Evolutionary conservation across 2,113 vertebrate species (phyloP).

Genomic region (Rafetus swinhoei): DNA sequence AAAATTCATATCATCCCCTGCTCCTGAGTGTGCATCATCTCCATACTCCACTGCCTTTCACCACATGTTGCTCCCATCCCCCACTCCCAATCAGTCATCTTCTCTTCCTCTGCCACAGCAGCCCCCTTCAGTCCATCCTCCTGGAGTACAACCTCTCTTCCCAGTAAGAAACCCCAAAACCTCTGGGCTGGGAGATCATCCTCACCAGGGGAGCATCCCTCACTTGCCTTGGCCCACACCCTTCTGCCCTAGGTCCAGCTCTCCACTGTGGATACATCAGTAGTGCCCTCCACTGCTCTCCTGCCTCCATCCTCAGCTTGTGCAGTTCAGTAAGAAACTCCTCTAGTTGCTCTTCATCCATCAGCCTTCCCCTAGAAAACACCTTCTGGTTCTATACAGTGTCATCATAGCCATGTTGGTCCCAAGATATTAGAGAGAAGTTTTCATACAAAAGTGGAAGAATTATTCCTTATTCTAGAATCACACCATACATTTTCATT

Average conservation of each 20-base stretch:
- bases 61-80: background rate
- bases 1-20: background rate
- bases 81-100: background rate
- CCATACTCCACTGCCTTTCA: background rate
- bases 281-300: background rate
- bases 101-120: background rate
- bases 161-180: background rate
- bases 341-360: background rate
- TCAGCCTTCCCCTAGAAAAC: background rate
- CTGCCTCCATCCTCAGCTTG: background rate
- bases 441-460: background rate
- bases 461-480: background rate
- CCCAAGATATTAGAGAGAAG: background rate
- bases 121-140: background rate
- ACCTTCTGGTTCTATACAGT: background rate
- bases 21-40: background rate
- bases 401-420: background rate
- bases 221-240: background rate
- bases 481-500: background rate
- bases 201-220: background rate
- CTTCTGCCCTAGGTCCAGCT: background rate
- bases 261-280: background rate
- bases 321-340: background rate
- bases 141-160: background rate
- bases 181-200: background rate